phyloP scores from a whole-genome alignment of 2,888 invertebrate genomes.

The Nemoura dubitans region DNA sequence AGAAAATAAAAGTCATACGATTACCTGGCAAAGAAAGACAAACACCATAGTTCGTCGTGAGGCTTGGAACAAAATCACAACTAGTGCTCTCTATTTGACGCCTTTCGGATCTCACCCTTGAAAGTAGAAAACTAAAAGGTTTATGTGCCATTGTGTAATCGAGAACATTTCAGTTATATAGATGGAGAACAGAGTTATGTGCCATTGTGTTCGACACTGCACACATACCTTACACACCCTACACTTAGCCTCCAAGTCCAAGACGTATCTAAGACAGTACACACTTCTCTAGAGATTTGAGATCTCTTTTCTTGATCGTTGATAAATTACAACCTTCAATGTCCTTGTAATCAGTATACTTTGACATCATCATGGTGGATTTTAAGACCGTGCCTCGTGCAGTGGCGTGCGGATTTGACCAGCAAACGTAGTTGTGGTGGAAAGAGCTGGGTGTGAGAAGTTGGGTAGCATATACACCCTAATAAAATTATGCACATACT shows the following conservation, averaged over 20 bases:
- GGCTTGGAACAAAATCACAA: background rate
- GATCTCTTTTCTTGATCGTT: conserved; percentile 28
- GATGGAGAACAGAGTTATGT: background rate
- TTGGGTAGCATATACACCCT: no score
- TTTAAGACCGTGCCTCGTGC: background rate
- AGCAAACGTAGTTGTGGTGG: no score
- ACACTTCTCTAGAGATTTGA: background rate
- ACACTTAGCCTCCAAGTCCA: background rate
- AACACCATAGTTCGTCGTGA: background rate
- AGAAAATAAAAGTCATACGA: background rate
- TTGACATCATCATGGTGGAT: background rate
- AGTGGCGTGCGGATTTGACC: background rate
- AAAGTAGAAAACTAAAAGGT: conserved; percentile 12
- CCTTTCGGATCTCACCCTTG: conserved; percentile 4
- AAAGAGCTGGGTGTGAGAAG: no score
- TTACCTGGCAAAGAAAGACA: background rate
- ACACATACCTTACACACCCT: background rate
- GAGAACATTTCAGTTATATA: background rate
- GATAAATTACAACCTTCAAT: conserved; percentile 38
- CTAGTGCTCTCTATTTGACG: background rate
- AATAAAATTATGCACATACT: no score
- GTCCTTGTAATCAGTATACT: conserved; percentile 22
- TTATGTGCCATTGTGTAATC: background rate
- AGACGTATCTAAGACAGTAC: background rate
- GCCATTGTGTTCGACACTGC: background rate